Evolutionary conservation across 2,797 vertebrate species (phyloP), one percentile per base, ranked within the genome.

Genomic region (Scolopax rusticola): DNA sequence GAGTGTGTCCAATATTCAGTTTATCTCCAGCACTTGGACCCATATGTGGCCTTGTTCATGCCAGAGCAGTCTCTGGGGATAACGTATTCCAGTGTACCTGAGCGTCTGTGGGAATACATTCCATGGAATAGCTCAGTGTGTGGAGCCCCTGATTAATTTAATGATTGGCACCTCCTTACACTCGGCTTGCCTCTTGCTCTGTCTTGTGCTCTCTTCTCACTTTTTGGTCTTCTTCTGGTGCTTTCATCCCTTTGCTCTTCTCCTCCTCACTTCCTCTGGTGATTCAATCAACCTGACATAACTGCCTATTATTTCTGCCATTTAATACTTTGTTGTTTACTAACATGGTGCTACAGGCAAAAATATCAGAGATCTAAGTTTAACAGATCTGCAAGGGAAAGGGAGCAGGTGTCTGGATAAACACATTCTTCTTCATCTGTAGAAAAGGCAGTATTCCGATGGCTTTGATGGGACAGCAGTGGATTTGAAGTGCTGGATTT

Each of bases 301-400:
- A 61, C 45, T 48, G 68, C 45, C 36, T 85, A 18, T 95, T 96
- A 87, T 94, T 93, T 94, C 60, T 97, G 83, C 94, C 33, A 3
- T 95, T 95, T 96, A 96, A 95, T 94, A 88, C 89, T 92, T 97
- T 93, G 57, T 95, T 96, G 89, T 95, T 97, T 96, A 97, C 96
- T 90, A 92, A 88, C 68, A 82, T 50, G 59, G 87, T 95, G 93
- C 96, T 95, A 87, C 81, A 71, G 85, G 90, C 89, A 93, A 90
- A 97, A 95, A 96, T 92, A 63, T 69, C 84, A 91, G 95, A 93
- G 12, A 95, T 71, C 57, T 67, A 89, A 89, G 78, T 84, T 87
- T 92, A 96, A 92, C 60, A 70, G 92, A 96, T 93, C 86, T 83
- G 88, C 92, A 95, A 96, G 89, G 73, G 73, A 75, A 96, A 94